Conservation (phyloP, 2,888 invertebrate species). For the Drosophila mercatorum region DNA sequence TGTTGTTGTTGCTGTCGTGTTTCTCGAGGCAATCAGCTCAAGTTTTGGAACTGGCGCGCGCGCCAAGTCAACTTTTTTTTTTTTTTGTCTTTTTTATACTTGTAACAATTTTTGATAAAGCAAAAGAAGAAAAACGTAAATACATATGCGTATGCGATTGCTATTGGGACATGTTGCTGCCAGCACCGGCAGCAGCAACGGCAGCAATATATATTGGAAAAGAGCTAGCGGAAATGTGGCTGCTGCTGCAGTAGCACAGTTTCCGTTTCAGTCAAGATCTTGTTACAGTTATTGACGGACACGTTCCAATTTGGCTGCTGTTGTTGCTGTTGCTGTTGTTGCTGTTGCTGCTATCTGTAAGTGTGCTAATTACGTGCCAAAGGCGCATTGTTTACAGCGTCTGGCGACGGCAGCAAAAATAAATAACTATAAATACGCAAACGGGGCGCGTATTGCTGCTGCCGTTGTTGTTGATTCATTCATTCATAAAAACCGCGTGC, state of each 20-base stretch:
- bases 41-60: slow-evolving; percentile 65
- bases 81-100: slow-evolving; percentile 20
- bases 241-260: slow-evolving; percentile 41
- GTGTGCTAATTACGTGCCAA: slow-evolving; percentile 78
- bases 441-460: slow-evolving; percentile 46
- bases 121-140: slow-evolving; percentile 19
- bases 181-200: not conserved
- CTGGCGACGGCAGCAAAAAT: slow-evolving; percentile 63
- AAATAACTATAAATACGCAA: slow-evolving; percentile 69
- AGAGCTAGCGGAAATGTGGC: slow-evolving; percentile 55
- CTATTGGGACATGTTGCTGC: slow-evolving; percentile 17
- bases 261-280: slow-evolving; percentile 67
- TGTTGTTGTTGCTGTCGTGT: slow-evolving; percentile 34
- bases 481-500: slow-evolving; percentile 73
- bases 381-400: slow-evolving; percentile 73
- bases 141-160: slow-evolving; percentile 28
- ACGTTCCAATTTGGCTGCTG: slow-evolving; percentile 66
- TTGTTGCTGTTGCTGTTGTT: slow-evolving; percentile 31
- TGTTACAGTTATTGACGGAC: slow-evolving; percentile 78
- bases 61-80: slow-evolving; percentile 69
- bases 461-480: slow-evolving; percentile 51
- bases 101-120: slow-evolving; percentile 48
- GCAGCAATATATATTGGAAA: slow-evolving; percentile 29
- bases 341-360: slow-evolving; percentile 55
- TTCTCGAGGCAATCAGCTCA: slow-evolving; percentile 59